Percentiles rank a stretch among this genome's conserved stretches.
Evolutionary conservation across 2,797 vertebrate genomes (phyloP).

Genomic region (Salmo trutta): DNA sequence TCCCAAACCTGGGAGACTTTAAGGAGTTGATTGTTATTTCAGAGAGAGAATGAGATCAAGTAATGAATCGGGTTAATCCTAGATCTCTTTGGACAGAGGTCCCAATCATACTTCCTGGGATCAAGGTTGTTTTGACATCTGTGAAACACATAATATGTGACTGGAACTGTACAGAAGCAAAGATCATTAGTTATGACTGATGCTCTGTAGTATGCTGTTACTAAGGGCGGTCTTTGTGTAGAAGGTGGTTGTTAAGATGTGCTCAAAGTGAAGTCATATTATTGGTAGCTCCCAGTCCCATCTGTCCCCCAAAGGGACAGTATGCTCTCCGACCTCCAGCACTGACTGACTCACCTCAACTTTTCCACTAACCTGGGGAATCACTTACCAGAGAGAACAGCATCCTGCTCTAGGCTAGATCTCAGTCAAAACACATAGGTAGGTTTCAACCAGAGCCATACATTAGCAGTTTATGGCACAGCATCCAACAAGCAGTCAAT

Average conservation of each 20-base stretch:
- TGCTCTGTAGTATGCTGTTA: neutral
- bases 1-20: conserved; percentile 55
- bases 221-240: conserved; percentile 3
- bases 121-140: neutral
- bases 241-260: conserved; percentile 13
- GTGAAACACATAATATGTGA: conserved; percentile 12
- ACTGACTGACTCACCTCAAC: conserved; percentile 7
- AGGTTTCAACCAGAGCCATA: neutral
- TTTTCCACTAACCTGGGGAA: conserved; percentile 21
- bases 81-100: conserved; percentile 3
- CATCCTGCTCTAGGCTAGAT: neutral
- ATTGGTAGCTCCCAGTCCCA: conserved; percentile 28
- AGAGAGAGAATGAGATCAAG: conserved; percentile 21
- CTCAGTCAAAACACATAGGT: neutral
- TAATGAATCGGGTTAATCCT: conserved; percentile 1
- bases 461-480: neutral
- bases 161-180: conserved; percentile 6
- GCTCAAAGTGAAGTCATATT: conserved; percentile 44
- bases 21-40: conserved; percentile 20
- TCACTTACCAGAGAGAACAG: conserved; percentile 19
- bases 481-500: neutral
- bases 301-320: conserved; percentile 33
- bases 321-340: conserved; percentile 9
- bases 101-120: neutral
- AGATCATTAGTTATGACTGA: conserved; percentile 19